Percentiles rank a stretch among this genome's conserved stretches.
phyloP scores from a whole-genome alignment of 2,797 vertebrate genomes.

The Falco columbarius region DNA sequence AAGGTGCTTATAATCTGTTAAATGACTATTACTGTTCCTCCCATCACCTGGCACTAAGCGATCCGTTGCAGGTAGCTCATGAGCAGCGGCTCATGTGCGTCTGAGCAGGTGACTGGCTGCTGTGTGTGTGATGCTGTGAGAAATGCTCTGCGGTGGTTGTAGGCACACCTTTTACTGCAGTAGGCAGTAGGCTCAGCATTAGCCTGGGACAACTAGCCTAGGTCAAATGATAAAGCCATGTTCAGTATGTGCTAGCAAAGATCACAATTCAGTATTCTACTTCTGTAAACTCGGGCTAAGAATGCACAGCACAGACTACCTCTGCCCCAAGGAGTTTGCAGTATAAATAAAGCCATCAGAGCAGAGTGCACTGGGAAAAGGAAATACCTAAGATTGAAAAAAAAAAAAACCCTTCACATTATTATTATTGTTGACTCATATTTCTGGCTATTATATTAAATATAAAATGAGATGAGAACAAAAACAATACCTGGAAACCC shows the following conservation, averaged over 20 bases:
- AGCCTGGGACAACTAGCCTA: background rate
- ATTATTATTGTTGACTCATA: constrained; percentile 66
- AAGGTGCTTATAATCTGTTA: fast-evolving
- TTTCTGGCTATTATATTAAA: constrained; percentile 69
- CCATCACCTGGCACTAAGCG: background rate
- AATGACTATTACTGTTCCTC: background rate
- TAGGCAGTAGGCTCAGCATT: background rate
- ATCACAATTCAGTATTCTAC: background rate
- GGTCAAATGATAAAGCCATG: background rate
- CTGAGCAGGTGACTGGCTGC: background rate
- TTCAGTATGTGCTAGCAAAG: background rate
- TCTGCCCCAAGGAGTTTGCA: background rate
- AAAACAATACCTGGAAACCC: constrained; percentile 71
- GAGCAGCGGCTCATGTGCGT: background rate
- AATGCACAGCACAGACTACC: background rate
- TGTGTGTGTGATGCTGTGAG: background rate
- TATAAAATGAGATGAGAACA: constrained; percentile 45
- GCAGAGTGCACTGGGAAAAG: constrained; percentile 19
- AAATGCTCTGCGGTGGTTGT: background rate
- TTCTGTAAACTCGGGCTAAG: background rate
- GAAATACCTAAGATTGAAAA: background rate
- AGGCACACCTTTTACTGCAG: background rate
- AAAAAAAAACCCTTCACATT: background rate
- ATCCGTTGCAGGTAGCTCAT: background rate
- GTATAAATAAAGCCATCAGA: background rate